phyloP scores from a whole-genome alignment of 2,113 vertebrate species.

The Brachionichthys hirsutus region DNA sequence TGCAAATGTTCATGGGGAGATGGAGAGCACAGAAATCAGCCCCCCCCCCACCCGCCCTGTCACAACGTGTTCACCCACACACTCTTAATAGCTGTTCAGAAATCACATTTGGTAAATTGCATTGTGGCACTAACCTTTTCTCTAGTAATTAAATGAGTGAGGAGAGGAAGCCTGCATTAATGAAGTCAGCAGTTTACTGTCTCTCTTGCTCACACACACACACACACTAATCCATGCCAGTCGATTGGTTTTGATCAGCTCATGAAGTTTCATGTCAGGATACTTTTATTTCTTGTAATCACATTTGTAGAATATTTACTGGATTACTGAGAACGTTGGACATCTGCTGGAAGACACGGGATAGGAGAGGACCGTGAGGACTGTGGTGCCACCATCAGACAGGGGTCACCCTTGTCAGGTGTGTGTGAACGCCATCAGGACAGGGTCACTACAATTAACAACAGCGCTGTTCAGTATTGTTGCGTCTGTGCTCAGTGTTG shows the following conservation, averaged over 20 bases:
- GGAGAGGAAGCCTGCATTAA: constrained; percentile 48
- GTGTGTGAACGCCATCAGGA: no score
- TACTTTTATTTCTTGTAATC: constrained; percentile 4
- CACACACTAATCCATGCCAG: neutral
- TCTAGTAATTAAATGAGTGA: constrained; percentile 63
- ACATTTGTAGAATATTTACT: neutral
- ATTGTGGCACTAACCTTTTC: constrained; percentile 66
- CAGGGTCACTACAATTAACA: no score
- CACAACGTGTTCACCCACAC: constrained; percentile 8
- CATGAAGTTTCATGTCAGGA: neutral
- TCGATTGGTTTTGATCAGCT: neutral
- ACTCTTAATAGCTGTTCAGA: constrained; percentile 59
- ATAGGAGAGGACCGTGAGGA: no score
- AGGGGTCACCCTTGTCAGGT: no score
- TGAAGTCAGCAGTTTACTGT: constrained; percentile 56
- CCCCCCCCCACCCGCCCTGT: neutral
- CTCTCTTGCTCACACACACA: constrained; percentile 1
- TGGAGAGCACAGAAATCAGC: neutral
- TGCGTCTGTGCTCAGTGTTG: no score
- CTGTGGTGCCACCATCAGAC: no score
- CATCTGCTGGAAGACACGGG: no score
- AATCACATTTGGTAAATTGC: constrained; percentile 69
- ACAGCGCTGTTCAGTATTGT: no score
- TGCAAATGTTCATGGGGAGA: neutral
- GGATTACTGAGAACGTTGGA: no score